Conservation (phyloP, 2,113 vertebrate species). For the Phaethornis superciliosus region DNA sequence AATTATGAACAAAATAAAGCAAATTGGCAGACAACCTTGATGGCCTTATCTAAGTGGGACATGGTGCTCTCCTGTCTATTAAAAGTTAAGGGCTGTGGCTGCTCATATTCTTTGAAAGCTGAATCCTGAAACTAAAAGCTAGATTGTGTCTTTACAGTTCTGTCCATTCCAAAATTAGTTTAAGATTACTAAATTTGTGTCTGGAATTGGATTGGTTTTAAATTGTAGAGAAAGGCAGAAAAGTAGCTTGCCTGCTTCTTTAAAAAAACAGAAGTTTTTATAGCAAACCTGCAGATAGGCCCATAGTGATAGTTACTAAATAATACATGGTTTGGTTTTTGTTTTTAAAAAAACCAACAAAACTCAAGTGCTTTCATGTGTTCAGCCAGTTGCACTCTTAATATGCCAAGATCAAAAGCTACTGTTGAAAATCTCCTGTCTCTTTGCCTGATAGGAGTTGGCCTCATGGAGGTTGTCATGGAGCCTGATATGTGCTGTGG, state of each 20-base stretch:
- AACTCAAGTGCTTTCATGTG: neutral
- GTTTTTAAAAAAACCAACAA: neutral
- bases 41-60: neutral
- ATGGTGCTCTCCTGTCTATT: neutral
- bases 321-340: neutral
- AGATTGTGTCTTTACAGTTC: neutral
- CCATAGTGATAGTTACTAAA: slow-evolving; percentile 27
- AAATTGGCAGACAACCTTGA: neutral
- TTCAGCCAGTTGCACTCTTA: neutral
- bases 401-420: slow-evolving; percentile 34
- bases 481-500: slow-evolving; percentile 96
- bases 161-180: neutral
- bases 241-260: neutral
- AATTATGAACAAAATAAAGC: neutral
- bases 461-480: slow-evolving; percentile 98
- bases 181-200: neutral
- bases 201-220: neutral
- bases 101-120: neutral
- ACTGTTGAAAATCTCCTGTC: neutral
- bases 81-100: neutral
- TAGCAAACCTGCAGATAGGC: neutral
- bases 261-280: neutral
- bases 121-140: neutral
- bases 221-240: neutral
- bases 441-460: slow-evolving; percentile 82